Evolutionary conservation across 2,888 invertebrate genomes (phyloP), one percentile per base, ranked within the genome.

Genomic region (Buathra laborator): DNA sequence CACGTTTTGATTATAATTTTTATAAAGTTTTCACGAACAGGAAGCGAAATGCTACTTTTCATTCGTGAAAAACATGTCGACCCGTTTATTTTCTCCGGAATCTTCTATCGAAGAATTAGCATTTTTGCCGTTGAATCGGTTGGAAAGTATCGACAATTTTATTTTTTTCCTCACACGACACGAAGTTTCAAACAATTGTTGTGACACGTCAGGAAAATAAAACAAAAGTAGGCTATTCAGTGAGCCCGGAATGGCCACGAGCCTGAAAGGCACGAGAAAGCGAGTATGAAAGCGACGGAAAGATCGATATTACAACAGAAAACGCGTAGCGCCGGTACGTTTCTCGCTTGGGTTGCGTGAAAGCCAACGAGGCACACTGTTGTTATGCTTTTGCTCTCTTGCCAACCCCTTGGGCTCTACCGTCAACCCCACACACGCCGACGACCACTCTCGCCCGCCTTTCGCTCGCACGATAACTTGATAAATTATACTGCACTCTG

Each of bases 291-390:
- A 72, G 32, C 56, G 67, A 43, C 53, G 56, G 70, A 70, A 62
- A 44, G 83, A 64, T 71, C 80, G 80, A 71, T 80, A 71, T 76
- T 53, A 71, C 71, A 59, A 24, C 66, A 44, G 71, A 71, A 56
- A 71, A 71, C 48, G 80, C 66, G 80, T 72, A 66, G 80, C 62
- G 37, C 7, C 37, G 62, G 70, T 79, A 75, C 75, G 51, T 84
- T 84, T 81, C 66, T 80, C 80, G 80, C 80, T 68, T 59, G 81
- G 80, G 9, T 81, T 62, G 81, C 75, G 81, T 75, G 81, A 81
- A 68, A 70, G 68, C 77, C 68, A 62, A 76, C 79, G 51, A 66
- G 76, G 80, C 71, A 80, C 37, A 84, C 74, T 59, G 62, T 37
- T 80, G 71, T 37, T 16, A 32, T 64, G 2, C 66, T 59, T 43